phyloP scores from a whole-genome alignment of 2,797 vertebrate genomes.

The Gallinago stenura region DNA sequence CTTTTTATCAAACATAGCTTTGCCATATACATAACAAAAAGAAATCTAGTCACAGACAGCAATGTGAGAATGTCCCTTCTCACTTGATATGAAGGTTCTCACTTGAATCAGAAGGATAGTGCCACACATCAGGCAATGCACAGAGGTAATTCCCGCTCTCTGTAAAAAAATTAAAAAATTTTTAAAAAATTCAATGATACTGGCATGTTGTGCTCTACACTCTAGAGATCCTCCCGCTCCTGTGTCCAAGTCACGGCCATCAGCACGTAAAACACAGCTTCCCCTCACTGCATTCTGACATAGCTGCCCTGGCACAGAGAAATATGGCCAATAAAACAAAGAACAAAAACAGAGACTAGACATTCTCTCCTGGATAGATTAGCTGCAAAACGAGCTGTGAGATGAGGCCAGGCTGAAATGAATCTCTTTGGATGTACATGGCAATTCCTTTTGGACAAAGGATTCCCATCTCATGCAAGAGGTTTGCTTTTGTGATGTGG shows the following conservation, averaged over 20 bases:
- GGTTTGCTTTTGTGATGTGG: neutral
- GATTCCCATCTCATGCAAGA: neutral
- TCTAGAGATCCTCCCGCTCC: neutral
- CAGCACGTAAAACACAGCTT: neutral
- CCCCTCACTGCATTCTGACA: neutral
- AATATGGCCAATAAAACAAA: accelerated
- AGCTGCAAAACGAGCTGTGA: neutral
- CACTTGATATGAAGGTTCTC: too few species aligned
- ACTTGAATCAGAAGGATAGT: neutral
- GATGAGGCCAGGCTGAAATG: neutral
- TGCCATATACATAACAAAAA: neutral
- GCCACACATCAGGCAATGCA: neutral
- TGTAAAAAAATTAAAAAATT: neutral
- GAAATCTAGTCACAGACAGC: neutral
- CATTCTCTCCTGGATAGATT: accelerated
- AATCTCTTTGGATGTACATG: neutral
- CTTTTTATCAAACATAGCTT: neutral
- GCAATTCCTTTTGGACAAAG: neutral
- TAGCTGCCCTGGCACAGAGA: neutral
- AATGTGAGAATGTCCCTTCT: neutral
- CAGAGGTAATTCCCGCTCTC: neutral
- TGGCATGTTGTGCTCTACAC: accelerated
- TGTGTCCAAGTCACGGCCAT: neutral
- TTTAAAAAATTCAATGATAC: neutral
- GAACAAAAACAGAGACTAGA: neutral